These are phyloP conservation scores for Galago senegalensis DNA, from an alignment of 2,797 vertebrate species.

Conservation along the genomic window DNA sequence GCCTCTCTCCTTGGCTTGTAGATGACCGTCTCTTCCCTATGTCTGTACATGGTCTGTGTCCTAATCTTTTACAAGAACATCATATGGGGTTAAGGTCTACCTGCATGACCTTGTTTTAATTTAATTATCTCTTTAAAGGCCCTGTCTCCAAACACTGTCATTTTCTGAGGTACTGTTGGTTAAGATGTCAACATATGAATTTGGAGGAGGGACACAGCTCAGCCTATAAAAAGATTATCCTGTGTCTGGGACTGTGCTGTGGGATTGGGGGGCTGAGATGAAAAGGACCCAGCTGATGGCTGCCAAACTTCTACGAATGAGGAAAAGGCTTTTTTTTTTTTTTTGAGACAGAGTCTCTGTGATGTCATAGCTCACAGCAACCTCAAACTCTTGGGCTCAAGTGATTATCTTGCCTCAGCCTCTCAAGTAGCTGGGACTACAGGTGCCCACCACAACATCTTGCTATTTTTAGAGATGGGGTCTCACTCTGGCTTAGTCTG, in stretches of 20 bases:
- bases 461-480: too few relatives aligned
- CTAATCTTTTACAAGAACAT: not conserved
- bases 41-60: not conserved
- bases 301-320: not conserved
- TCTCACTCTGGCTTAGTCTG: too few relatives aligned
- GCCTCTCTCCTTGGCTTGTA: not conserved
- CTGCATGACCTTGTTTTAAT: not conserved
- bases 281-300: not conserved
- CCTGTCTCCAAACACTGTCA: not conserved
- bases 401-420: too few relatives aligned
- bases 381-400: too few relatives aligned
- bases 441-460: too few relatives aligned
- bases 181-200: not conserved
- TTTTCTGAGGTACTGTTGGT: not conserved
- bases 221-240: not conserved
- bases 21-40: not conserved
- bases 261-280: not conserved
- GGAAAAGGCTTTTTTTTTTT: not conserved
- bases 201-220: not conserved
- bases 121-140: not conserved
- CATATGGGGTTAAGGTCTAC: not conserved
- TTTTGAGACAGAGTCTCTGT: too few relatives aligned
- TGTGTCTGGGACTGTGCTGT: not conserved
- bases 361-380: too few relatives aligned
- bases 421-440: too few relatives aligned